These are phyloP conservation scores for Euura saliciscinereae DNA, from an alignment of 1,140 invertebrate genomes.

Conservation along the genomic window DNA sequence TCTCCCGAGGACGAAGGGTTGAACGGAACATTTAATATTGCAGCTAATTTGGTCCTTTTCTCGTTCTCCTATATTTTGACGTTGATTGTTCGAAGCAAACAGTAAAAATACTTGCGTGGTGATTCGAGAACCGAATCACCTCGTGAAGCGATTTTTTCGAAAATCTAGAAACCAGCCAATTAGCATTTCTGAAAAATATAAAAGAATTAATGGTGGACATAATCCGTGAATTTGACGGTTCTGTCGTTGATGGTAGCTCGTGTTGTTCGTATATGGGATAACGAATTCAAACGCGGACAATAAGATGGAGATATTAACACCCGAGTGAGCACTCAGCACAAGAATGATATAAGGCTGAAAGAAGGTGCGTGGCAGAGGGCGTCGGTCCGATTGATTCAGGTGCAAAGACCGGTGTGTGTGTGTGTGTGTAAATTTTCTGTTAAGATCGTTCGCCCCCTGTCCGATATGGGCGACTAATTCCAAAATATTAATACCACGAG, in stretches of 20 bases:
- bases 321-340: constrained; percentile 26
- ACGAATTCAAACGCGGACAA: neutral
- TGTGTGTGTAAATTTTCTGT: constrained; percentile 17
- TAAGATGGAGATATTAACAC: constrained; percentile 36
- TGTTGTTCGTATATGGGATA: neutral
- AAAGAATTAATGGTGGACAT: neutral
- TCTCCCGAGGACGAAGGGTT: neutral
- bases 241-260: neutral
- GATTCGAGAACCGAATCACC: no score
- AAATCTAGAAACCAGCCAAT: neutral
- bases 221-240: neutral
- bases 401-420: constrained; percentile 24
- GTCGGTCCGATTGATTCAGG: neutral
- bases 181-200: neutral
- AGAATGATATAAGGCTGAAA: neutral
- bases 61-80: no score
- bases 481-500: neutral
- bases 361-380: constrained; percentile 21
- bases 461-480: neutral
- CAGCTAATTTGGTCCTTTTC: neutral
- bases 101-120: no score
- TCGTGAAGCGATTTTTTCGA: no score
- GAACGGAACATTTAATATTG: neutral
- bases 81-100: no score
- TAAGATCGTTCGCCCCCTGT: neutral